Evolutionary conservation across 2,797 vertebrate species (phyloP).

Genomic region (Garrulus glandarius): DNA sequence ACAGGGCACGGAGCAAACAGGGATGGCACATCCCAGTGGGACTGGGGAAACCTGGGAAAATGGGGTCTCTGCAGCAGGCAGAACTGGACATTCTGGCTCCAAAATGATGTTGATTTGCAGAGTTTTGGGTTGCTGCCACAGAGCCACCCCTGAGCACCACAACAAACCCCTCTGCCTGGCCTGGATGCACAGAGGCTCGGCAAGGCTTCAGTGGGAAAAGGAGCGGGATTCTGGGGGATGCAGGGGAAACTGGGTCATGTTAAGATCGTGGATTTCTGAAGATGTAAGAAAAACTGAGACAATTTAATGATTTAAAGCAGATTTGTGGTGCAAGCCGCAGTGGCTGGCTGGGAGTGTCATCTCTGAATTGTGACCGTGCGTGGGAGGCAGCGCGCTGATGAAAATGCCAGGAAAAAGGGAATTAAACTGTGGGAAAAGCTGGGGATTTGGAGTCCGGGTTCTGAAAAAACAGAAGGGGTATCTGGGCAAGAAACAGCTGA

Average conservation of each 20-base stretch:
- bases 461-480: not conserved
- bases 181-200: not conserved
- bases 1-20: not conserved
- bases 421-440: not conserved
- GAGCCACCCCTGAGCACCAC: not conserved
- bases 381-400: accelerated
- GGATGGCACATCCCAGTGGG: not conserved
- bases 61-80: accelerated
- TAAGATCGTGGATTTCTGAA: not conserved
- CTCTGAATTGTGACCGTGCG: accelerated
- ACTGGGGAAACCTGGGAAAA: not conserved
- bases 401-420: not conserved
- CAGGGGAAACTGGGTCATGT: accelerated
- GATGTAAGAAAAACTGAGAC: not conserved
- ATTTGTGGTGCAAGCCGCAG: not conserved
- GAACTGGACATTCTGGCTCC: not conserved
- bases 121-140: not conserved
- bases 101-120: not conserved
- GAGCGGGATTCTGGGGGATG: not conserved
- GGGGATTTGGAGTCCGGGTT: not conserved
- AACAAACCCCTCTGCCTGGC: not conserved
- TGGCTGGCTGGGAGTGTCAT: not conserved
- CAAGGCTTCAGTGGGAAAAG: not conserved
- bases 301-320: not conserved
- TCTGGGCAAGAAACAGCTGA: not conserved